Conservation (phyloP, 2,113 vertebrate genomes). For the Nicator chloris region DNA sequence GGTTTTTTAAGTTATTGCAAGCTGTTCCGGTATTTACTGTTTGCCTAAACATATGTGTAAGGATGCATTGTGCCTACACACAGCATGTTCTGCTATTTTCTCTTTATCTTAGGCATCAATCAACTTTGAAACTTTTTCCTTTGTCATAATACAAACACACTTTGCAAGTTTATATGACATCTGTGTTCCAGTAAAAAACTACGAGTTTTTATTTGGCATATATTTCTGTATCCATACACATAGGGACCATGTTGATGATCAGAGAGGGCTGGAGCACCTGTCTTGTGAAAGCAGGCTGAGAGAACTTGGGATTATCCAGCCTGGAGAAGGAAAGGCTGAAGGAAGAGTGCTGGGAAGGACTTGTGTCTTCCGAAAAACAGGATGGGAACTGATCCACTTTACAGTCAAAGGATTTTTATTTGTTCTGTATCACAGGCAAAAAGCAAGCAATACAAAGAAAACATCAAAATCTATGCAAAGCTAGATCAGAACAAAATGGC, state of each 20-base stretch:
- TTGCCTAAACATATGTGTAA: neutral
- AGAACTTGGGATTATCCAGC: neutral
- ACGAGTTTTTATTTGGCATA: neutral
- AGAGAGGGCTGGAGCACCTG: neutral
- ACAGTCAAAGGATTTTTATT: too few relatives aligned
- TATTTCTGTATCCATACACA: neutral
- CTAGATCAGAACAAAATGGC: too few relatives aligned
- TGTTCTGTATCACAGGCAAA: too few relatives aligned
- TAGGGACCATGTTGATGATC: rapidly evolving
- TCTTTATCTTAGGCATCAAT: neutral
- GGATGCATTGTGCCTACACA: neutral
- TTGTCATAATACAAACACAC: neutral
- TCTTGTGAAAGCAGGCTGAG: neutral
- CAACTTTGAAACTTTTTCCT: neutral
- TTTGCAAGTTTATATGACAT: neutral
- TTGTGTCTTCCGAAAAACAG: too few relatives aligned
- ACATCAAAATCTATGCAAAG: too few relatives aligned
- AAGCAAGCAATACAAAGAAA: too few relatives aligned
- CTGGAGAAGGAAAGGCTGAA: neutral
- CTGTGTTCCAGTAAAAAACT: neutral
- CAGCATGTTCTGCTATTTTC: neutral
- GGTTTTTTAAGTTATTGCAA: neutral
- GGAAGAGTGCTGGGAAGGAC: too few relatives aligned
- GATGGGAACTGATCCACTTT: too few relatives aligned
- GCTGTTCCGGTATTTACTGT: neutral